phyloP scores from a whole-genome alignment of 2,113 vertebrate genomes.

The Oenanthe melanoleuca region DNA sequence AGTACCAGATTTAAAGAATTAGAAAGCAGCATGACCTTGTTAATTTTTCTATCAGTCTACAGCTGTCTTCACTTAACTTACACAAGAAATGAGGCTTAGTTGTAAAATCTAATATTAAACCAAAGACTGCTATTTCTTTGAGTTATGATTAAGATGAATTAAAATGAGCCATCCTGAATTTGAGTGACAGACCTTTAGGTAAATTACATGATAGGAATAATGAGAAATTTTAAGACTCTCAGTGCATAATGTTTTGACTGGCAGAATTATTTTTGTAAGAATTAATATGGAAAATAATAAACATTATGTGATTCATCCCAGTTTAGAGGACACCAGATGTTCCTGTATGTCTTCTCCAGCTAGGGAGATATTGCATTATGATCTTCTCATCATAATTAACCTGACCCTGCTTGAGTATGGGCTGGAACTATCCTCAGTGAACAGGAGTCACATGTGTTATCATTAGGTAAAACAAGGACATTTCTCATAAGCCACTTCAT shows the following conservation, averaged over 20 bases:
- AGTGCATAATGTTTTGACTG: background rate
- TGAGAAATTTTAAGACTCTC: background rate
- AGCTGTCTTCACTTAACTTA: background rate
- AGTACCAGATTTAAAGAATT: slow-evolving; percentile 10
- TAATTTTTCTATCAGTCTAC: slow-evolving; percentile 13
- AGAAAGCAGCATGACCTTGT: slow-evolving; percentile 8
- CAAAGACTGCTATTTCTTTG: background rate
- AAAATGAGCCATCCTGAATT: background rate
- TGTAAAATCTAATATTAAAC: slow-evolving; percentile 8
- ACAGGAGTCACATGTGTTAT: background rate
- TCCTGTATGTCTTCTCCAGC: background rate
- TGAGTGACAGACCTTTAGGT: background rate
- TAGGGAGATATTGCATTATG: background rate
- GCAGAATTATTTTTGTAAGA: background rate
- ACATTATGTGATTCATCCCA: background rate
- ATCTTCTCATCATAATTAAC: background rate
- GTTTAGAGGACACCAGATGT: background rate
- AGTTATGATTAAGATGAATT: background rate
- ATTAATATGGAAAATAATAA: background rate
- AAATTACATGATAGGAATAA: background rate
- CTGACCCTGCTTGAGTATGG: background rate
- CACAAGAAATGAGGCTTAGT: background rate
- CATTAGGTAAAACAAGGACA: background rate
- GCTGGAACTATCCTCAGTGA: background rate
- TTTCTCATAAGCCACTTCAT: background rate